Evolutionary conservation across 37 sponge, comb jelly and placozoan species (phyloP).

Genomic region (Eunapius fragilis): DNA sequence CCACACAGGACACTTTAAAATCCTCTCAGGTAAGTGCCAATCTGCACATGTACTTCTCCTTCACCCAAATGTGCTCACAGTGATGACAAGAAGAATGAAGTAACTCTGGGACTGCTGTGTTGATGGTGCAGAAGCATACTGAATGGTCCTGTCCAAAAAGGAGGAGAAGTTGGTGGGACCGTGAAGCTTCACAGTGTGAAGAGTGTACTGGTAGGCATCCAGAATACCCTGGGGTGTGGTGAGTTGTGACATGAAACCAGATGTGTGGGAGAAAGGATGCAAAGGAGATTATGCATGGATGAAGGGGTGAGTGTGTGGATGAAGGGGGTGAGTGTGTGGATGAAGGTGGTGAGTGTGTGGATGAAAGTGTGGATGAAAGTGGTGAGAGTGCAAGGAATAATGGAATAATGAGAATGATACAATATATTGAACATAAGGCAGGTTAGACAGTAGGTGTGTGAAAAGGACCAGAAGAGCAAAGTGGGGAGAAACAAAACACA

Average conservation of each 20-base stretch:
- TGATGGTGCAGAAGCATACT: constrained; percentile 11
- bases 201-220: constrained; percentile 74
- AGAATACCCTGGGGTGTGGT: constrained; percentile 67
- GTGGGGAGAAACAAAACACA: too few relatives aligned
- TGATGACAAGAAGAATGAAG: constrained; percentile 84
- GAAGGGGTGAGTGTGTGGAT: too few relatives aligned
- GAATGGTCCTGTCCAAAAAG: constrained; percentile 69
- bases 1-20: too few relatives aligned
- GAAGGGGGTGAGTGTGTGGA: too few relatives aligned
- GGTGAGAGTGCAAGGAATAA: too few relatives aligned
- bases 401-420: too few relatives aligned
- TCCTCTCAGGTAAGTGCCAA: too few relatives aligned
- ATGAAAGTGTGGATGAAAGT: too few relatives aligned
- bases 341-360: too few relatives aligned
- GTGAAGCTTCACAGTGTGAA: constrained; percentile 65
- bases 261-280: background rate
- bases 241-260: background rate
- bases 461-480: too few relatives aligned
- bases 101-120: constrained; percentile 71
- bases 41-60: background rate
- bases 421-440: too few relatives aligned
- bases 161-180: constrained; percentile 88
- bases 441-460: too few relatives aligned
- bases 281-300: background rate
- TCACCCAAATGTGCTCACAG: constrained; percentile 37